A percentile compares a stretch with the other conserved stretches of the same genome.
Evolutionary conservation across 1,140 invertebrate genomes (phyloP).

Genomic region (Trichoplusia ni): DNA sequence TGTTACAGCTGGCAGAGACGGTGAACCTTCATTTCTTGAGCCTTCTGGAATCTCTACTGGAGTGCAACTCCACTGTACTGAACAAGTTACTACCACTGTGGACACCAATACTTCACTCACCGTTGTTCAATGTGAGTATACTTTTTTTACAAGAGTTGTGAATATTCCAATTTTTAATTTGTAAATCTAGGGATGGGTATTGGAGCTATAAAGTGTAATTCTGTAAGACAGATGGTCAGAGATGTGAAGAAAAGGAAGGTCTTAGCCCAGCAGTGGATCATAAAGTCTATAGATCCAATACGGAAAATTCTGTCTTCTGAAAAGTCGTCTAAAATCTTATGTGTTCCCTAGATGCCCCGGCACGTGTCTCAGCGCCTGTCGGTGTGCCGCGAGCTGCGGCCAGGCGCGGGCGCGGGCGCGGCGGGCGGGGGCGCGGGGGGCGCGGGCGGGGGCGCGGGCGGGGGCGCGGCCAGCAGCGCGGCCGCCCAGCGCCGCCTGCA

Average conservation of each 20-base stretch:
- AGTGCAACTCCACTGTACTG: conserved; percentile 96
- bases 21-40: conserved; percentile 98
- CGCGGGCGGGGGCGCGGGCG: conserved; percentile 89
- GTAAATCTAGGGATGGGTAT: too few species aligned
- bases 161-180: too few species aligned
- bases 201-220: too few species aligned
- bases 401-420: conserved; percentile 86
- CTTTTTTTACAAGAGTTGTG: too few species aligned
- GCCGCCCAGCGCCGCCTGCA: conserved; percentile 86
- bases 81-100: conserved; percentile 92
- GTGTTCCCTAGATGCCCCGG: conserved; percentile 87
- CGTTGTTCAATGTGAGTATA: conserved; percentile 88
- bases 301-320: too few species aligned
- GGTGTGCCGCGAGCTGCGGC: conserved; percentile 90
- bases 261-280: too few species aligned
- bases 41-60: conserved; percentile 96
- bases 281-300: too few species aligned
- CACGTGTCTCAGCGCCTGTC: conserved; percentile 95
- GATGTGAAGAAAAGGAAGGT: too few species aligned
- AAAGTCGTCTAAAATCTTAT: too few species aligned
- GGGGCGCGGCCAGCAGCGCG: conserved; percentile 81
- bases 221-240: too few species aligned
- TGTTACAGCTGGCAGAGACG: conserved; percentile 94
- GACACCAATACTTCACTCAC: conserved; percentile 95
- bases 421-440: conserved; percentile 85